These are phyloP conservation scores for Sinocyclocheilus grahami DNA, from an alignment of 2,113 vertebrate species.

Conservation along the genomic window DNA sequence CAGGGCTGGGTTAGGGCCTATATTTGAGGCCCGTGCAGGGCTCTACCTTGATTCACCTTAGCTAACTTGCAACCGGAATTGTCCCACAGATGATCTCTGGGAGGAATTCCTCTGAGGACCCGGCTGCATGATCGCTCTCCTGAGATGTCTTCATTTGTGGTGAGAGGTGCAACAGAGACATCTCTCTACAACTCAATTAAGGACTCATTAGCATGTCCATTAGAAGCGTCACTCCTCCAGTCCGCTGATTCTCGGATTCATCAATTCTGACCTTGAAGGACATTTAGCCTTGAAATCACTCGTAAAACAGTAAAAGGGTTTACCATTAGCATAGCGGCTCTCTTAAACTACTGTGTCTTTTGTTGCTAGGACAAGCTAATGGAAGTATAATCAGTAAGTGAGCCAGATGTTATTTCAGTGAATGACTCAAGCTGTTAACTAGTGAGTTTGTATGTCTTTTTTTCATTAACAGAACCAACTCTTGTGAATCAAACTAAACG, in stretches of 20 bases:
- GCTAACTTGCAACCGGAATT: background rate
- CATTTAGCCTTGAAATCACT: background rate
- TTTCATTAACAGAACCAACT: background rate
- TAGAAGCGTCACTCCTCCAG: constrained; percentile 24
- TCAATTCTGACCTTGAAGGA: constrained; percentile 33
- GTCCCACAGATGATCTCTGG: constrained; percentile 6
- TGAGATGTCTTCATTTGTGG: constrained; percentile 9
- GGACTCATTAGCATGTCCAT: constrained; percentile 48
- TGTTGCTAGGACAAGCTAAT: background rate
- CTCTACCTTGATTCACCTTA: background rate
- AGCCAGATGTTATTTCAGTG: background rate
- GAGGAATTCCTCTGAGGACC: background rate
- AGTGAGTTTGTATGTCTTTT: background rate
- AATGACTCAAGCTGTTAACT: background rate
- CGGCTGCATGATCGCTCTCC: background rate
- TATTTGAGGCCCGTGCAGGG: too few species aligned
- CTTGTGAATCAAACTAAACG: background rate
- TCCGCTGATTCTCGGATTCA: background rate
- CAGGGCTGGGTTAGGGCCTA: too few species aligned
- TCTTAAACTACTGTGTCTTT: background rate
- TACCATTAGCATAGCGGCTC: background rate
- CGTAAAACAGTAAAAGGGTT: background rate
- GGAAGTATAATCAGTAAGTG: background rate
- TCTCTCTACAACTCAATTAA: constrained; percentile 46
- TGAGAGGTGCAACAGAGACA: constrained; percentile 11